Evolutionary conservation across 2,888 invertebrate species (phyloP).

Genomic region (Podotricha telesiphe): DNA sequence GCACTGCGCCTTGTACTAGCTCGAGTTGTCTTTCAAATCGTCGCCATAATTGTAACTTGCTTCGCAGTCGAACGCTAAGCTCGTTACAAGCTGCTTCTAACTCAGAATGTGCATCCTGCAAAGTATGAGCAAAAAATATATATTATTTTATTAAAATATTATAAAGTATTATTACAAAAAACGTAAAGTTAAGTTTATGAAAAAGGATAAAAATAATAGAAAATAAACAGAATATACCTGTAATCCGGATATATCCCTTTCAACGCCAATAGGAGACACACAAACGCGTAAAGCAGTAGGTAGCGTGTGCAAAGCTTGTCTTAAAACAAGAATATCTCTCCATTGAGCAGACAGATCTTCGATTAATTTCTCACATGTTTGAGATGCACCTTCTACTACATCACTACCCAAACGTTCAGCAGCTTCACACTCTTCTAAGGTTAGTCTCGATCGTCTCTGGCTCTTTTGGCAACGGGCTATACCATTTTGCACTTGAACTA

Average conservation of each 20-base stretch:
- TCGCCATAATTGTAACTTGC: conserved; percentile 88
- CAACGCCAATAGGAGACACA: conserved; percentile 90
- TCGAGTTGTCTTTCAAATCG: conserved; percentile 91
- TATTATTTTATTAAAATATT: not conserved
- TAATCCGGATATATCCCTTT: conserved; percentile 88
- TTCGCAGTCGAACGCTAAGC: conserved; percentile 85
- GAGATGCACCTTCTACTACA: conserved; percentile 89
- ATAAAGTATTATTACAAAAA: too few relatives aligned
- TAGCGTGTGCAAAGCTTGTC: conserved; percentile 90
- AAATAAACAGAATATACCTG: conserved; percentile 57
- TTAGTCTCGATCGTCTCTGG: conserved; percentile 85
- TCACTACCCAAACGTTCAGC: conserved; percentile 90
- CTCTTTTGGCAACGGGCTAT: conserved; percentile 87
- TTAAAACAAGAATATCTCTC: conserved; percentile 89
- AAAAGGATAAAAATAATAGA: too few relatives aligned
- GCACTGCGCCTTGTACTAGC: conserved; percentile 90
- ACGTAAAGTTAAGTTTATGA: too few relatives aligned
- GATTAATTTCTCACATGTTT: conserved; percentile 87
- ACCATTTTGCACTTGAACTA: conserved; percentile 88
- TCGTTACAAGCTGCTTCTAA: conserved; percentile 88
- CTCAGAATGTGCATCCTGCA: conserved; percentile 87
- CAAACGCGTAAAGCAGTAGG: conserved; percentile 89
- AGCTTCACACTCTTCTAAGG: conserved; percentile 89
- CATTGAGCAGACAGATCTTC: conserved; percentile 88
- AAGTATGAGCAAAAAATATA: not conserved